Percentiles rank a stretch among this genome's conserved stretches.
Evolutionary conservation across 2,888 invertebrate genomes (phyloP).

Genomic region (Mylabris sibirica): DNA sequence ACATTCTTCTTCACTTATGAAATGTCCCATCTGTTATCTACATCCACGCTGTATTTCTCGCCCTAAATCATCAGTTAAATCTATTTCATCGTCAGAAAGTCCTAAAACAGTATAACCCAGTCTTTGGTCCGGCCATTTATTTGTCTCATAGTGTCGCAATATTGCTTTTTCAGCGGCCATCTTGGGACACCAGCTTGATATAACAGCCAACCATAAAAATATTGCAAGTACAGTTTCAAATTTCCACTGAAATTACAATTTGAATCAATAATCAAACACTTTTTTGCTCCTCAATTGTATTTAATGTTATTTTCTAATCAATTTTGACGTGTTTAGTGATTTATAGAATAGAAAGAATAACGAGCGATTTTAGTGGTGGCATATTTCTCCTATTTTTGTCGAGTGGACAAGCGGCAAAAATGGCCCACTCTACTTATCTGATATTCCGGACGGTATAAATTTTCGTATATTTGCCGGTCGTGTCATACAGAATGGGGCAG

Average conservation of each 20-base stretch:
- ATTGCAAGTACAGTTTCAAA: constrained; percentile 30
- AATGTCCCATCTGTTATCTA: background rate
- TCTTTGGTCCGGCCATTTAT: constrained; percentile 32
- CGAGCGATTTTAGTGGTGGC: background rate
- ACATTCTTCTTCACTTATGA: background rate
- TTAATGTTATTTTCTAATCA: too few species aligned
- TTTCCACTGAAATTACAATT: constrained; percentile 22
- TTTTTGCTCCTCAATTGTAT: too few species aligned
- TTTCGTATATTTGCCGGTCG: constrained; percentile 68
- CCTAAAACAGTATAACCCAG: background rate
- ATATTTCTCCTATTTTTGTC: constrained; percentile 12
- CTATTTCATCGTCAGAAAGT: constrained; percentile 26
- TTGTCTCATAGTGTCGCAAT: constrained; percentile 39
- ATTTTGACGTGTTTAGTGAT: background rate
- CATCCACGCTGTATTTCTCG: constrained; percentile 32
- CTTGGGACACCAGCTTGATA: constrained; percentile 36
- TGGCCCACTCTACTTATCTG: constrained; percentile 51
- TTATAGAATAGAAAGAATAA: background rate
- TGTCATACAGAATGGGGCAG: constrained; percentile 69
- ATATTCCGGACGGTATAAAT: constrained; percentile 64
- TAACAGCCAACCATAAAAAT: constrained; percentile 38
- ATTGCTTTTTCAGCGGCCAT: constrained; percentile 42
- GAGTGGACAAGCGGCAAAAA: constrained; percentile 35
- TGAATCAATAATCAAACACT: background rate
- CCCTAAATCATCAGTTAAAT: constrained; percentile 33